A percentile compares a stretch with the other conserved stretches of the same genome.
Evolutionary conservation across 2,113 vertebrate species (phyloP).

Genomic region (Glaucomys volans): DNA sequence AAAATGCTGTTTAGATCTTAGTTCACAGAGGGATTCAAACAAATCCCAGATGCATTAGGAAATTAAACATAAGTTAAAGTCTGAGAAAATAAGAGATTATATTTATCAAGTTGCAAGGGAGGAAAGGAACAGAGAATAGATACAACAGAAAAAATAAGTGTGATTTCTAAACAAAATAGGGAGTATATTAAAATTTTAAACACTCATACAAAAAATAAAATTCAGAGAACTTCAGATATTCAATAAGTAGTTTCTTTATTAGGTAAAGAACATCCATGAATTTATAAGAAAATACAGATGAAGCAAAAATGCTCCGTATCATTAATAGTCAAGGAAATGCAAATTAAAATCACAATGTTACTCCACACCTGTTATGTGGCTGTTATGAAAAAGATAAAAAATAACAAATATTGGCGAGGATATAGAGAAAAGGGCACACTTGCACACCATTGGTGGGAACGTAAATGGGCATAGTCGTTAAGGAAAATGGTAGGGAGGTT

Average conservation of each 20-base stretch:
- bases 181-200: neutral
- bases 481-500: neutral
- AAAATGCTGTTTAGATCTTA: neutral
- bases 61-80: slow-evolving; percentile 21
- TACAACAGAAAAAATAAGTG: neutral
- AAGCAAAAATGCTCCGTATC: neutral
- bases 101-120: slow-evolving; percentile 1
- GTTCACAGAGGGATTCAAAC: slow-evolving; percentile 26
- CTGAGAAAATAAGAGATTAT: neutral
- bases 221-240: neutral
- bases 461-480: neutral
- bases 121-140: neutral
- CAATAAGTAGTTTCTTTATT: neutral
- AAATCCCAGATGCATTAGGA: slow-evolving; percentile 21
- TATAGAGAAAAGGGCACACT: neutral
- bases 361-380: neutral
- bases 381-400: neutral
- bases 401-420: neutral
- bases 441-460: neutral
- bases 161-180: neutral
- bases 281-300: neutral
- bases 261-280: neutral
- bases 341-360: neutral
- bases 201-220: neutral
- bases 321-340: neutral